Evolutionary conservation across 2,113 vertebrate species (phyloP).

Genomic region (Elaphurus davidianus): DNA sequence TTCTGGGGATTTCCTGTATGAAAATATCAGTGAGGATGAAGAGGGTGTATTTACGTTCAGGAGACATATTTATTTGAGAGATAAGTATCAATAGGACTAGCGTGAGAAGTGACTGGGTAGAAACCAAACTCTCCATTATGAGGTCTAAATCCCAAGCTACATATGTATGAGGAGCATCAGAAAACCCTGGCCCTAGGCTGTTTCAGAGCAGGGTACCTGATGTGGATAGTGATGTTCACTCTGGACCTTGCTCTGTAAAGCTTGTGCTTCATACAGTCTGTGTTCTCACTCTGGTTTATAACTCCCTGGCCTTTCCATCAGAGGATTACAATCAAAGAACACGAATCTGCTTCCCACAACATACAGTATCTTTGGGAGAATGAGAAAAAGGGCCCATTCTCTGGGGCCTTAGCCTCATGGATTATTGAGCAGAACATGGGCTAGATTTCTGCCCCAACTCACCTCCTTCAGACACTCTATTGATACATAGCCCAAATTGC

Average conservation of each 20-base stretch:
- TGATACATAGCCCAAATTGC: neutral
- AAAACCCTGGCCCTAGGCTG: neutral
- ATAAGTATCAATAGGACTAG: neutral
- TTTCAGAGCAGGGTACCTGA: neutral
- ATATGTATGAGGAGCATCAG: neutral
- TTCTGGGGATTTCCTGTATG: neutral
- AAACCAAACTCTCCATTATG: neutral
- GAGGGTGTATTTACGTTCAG: neutral
- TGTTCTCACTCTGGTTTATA: neutral
- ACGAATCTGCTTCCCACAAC: neutral
- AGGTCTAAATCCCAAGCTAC: neutral
- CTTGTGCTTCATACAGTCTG: neutral
- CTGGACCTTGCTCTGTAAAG: neutral
- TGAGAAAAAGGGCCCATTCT: neutral
- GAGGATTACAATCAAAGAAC: neutral
- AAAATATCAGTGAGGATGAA: neutral
- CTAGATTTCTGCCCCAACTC: neutral
- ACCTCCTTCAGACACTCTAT: neutral
- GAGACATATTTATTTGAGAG: constrained; percentile 6
- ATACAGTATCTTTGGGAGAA: neutral
- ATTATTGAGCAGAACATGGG: neutral
- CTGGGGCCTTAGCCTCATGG: neutral
- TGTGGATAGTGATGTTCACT: neutral
- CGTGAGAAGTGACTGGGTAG: neutral
- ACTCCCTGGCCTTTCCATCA: neutral